Evolutionary conservation across 1,140 invertebrate species (phyloP).

Genomic region (Macrocentrus cingulum): DNA sequence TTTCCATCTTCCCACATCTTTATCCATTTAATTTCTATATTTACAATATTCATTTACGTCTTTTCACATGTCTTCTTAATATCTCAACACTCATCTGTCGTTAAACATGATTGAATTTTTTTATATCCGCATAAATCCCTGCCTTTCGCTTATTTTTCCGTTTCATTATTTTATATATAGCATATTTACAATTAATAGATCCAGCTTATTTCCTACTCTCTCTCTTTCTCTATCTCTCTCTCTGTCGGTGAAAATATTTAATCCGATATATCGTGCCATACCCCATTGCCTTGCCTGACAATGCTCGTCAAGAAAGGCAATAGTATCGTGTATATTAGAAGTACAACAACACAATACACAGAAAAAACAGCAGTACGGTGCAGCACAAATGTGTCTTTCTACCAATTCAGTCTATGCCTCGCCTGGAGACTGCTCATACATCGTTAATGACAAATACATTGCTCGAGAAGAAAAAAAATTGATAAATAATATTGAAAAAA

Average conservation of each 20-base stretch:
- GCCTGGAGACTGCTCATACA: slow-evolving; percentile 26
- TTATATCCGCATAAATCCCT: not conserved
- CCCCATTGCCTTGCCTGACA: slow-evolving; percentile 16
- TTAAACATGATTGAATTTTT: not conserved
- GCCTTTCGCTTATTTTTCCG: not conserved
- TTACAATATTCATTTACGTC: slow-evolving; percentile 30
- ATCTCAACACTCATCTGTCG: not conserved
- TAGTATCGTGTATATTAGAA: slow-evolving; percentile 24
- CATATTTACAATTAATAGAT: slow-evolving; percentile 22
- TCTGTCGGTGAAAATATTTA: slow-evolving; percentile 36
- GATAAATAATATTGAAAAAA: no score
- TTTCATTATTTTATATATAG: slow-evolving; percentile 5
- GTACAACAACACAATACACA: slow-evolving; percentile 30
- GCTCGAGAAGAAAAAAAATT: no score
- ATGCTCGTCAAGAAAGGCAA: slow-evolving; percentile 23
- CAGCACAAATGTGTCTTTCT: slow-evolving; percentile 24
- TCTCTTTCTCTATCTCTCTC: no score
- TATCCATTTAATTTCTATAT: no score
- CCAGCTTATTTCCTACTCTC: slow-evolving; percentile 18
- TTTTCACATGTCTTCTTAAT: slow-evolving; percentile 24
- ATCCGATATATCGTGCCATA: slow-evolving; percentile 29
- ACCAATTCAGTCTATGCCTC: slow-evolving; percentile 35
- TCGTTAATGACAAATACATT: slow-evolving; percentile 31
- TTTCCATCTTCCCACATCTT: no score
- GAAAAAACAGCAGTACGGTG: slow-evolving; percentile 29